Evolutionary conservation across 1,140 invertebrate species (phyloP), one percentile per base, ranked within the genome.

Genomic region (Aphidius ervi): DNA sequence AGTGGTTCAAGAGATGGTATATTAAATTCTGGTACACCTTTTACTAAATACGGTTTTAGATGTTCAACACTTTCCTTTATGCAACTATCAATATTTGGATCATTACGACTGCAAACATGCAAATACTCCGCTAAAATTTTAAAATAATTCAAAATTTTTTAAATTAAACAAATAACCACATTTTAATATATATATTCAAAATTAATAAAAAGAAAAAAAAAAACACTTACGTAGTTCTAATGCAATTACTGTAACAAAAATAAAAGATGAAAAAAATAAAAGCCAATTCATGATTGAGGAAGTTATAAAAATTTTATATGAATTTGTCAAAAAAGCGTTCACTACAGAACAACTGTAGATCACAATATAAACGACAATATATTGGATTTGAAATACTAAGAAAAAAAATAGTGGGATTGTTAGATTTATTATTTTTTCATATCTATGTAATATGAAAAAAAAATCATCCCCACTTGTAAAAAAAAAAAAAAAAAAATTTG

Each of bases 1-100:
- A 89, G 71, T 6, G 86, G 86, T 63, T 87, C 85, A 50, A 87
- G 65, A 1, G 82, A 75, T 0, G 85, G 85, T 9, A 87, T 81
- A 60, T 84, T 82, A 46, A 85, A 81, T 45, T 86, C 82, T 4
- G 84, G 81, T 31, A 84, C 66, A 8, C 83, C 83, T 59, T 48
- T 50, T 43, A 64, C 67, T 0, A 79, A 61, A 48, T 74, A 70
- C 0, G 76, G 76, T 46, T 75, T 76, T 37, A 87, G 59, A 58
- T 73, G 67, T 55, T 83, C 77, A 3, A 85, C 79, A 42, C 83
- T 82, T 9, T 73, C 68, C 47, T 66, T 80, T 4, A 86, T 66
- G 65, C 87, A 88, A 20, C 79, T 69, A 8, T 82, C 76, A 6
- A 86, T 58, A 39, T 83, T 72, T 0, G 85, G 84, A 65, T 86